phyloP scores from a whole-genome alignment of 64 coral and sea anemone genomes.

The Porites lutea region DNA sequence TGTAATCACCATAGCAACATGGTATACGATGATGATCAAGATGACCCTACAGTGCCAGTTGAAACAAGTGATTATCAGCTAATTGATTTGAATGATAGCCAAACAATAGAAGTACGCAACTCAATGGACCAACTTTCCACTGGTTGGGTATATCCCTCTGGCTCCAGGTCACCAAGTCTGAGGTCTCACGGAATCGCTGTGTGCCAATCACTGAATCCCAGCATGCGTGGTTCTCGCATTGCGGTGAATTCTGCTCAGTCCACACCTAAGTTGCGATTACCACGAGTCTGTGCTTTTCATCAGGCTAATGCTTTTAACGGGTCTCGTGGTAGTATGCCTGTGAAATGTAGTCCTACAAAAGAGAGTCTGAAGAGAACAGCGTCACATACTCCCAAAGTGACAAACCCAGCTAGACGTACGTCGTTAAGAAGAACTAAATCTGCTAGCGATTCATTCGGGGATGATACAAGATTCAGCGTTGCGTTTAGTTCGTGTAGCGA shows the following conservation, averaged over 20 bases:
- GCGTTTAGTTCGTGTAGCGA: constrained; percentile 63
- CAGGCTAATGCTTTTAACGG: neutral
- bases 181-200: constrained; percentile 56
- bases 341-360: constrained; percentile 19
- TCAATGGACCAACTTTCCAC: constrained; percentile 45
- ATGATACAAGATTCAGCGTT: constrained; percentile 83
- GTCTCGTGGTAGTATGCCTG: constrained; percentile 5
- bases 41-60: constrained; percentile 8
- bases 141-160: constrained; percentile 8
- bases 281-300: constrained; percentile 46
- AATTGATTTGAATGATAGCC: constrained; percentile 64
- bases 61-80: constrained; percentile 55
- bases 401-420: constrained; percentile 16
- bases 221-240: constrained; percentile 49
- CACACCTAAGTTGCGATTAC: constrained; percentile 72
- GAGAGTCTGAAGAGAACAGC: constrained; percentile 80
- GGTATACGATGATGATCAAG: constrained; percentile 28
- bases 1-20: constrained; percentile 55
- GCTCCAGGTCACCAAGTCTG: constrained; percentile 70
- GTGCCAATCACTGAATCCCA: constrained; percentile 40
- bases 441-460: constrained; percentile 60
- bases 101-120: constrained; percentile 31
- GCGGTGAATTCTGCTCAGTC: constrained; percentile 70
- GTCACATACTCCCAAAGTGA: constrained; percentile 76
- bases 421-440: constrained; percentile 79